A percentile compares a stretch with the other conserved stretches of the same genome.
phyloP scores from a whole-genome alignment of 2,888 invertebrate genomes.

The Cheilosia pagana region DNA sequence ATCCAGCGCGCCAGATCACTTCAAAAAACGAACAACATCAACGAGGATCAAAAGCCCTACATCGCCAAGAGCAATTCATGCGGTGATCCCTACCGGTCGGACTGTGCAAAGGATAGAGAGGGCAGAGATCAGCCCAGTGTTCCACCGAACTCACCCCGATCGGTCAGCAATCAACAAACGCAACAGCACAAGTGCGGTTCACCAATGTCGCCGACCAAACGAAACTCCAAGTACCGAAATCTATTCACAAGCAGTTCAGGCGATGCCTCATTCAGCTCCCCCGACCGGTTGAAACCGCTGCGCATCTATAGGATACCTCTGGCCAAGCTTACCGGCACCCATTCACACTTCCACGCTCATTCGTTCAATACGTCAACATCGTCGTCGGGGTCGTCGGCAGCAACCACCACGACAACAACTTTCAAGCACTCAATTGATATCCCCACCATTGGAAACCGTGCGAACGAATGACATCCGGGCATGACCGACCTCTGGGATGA shows the following conservation, averaged over 20 bases:
- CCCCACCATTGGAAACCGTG: slow-evolving; percentile 43
- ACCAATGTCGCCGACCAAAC: slow-evolving; percentile 79
- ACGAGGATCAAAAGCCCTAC: slow-evolving; percentile 77
- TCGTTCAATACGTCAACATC: slow-evolving; percentile 76
- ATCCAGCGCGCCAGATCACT: slow-evolving; percentile 80
- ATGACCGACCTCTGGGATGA: slow-evolving; percentile 40
- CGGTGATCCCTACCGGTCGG: slow-evolving; percentile 78
- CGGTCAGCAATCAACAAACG: slow-evolving; percentile 59
- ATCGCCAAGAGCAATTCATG: slow-evolving; percentile 81
- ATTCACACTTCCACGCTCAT: slow-evolving; percentile 80
- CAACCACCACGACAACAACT: slow-evolving; percentile 63
- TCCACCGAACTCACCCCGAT: slow-evolving; percentile 79
- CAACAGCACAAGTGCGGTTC: slow-evolving; percentile 72
- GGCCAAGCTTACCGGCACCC: slow-evolving; percentile 79
- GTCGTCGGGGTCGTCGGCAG: slow-evolving; percentile 59
- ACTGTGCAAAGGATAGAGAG: slow-evolving; percentile 66
- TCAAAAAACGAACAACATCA: slow-evolving; percentile 78
- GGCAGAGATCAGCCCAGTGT: slow-evolving; percentile 70
- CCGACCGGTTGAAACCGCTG: slow-evolving; percentile 79
- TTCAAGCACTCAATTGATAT: slow-evolving; percentile 66
- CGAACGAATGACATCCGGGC: slow-evolving; percentile 66
- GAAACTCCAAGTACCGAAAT: slow-evolving; percentile 78
- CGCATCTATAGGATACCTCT: slow-evolving; percentile 80
- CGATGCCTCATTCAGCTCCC: slow-evolving; percentile 75
- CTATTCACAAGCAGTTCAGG: slow-evolving; percentile 74